These are phyloP conservation scores for Elephas maximus DNA, from an alignment of 2,113 vertebrate genomes.

Conservation along the genomic window DNA sequence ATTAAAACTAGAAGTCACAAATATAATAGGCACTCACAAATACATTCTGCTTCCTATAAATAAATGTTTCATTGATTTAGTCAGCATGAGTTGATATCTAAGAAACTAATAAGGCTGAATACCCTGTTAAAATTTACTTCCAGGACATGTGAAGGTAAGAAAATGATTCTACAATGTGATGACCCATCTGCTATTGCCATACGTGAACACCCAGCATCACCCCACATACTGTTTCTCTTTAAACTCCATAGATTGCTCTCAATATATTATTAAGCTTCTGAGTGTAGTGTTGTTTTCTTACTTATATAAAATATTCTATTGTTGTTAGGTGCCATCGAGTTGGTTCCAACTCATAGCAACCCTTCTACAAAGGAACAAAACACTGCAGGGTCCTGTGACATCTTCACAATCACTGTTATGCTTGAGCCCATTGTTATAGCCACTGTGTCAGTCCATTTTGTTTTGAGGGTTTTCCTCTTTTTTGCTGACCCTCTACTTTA, in stretches of 20 bases:
- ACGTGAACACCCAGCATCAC: neutral
- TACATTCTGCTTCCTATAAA: neutral
- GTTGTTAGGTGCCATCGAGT: too few species aligned
- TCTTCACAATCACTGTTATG: too few species aligned
- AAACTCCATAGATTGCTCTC: conserved; percentile 15
- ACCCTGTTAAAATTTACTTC: conserved; percentile 2
- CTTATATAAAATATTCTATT: neutral
- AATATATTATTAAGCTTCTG: neutral
- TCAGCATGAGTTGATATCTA: neutral
- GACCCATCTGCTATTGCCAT: neutral
- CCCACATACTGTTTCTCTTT: neutral
- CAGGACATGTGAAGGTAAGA: neutral
- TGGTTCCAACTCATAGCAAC: too few species aligned
- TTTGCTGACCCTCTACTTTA: too few species aligned
- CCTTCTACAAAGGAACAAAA: too few species aligned
- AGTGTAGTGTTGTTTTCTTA: neutral
- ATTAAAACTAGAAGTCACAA: neutral
- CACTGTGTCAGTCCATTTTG: too few species aligned
- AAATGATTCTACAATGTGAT: neutral
- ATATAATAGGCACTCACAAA: neutral
- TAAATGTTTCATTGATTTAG: neutral
- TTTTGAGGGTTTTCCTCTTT: too few species aligned
- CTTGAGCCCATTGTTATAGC: too few species aligned
- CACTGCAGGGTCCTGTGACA: too few species aligned
- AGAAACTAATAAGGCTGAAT: neutral